Base-by-base conservation (phyloP, 2,888 invertebrate genomes). In the Notodonta ziczac region DNA sequence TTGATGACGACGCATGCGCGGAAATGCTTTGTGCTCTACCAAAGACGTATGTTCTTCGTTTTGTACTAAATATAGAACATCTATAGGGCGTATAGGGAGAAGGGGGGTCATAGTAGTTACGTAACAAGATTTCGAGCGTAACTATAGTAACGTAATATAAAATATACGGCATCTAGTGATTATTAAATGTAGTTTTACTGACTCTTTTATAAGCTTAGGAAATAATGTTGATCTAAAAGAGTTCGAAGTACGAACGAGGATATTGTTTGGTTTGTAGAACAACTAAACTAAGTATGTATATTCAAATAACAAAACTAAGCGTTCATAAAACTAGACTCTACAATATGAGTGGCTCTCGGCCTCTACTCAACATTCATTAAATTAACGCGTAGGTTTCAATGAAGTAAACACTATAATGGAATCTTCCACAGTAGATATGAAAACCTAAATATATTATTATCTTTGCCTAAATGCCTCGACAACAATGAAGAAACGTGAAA, bases 1-100 rank as follows among this genome's bases (percentile, higher is more conserved):
- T 81, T 80, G 76, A 77, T 74, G 68, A 65, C 57, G 62, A 65
- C 65, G 71, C 80, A 76, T 76, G 76, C 77, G 80, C 74, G 70
- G 58, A 65, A 63, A 55, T 64, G 46, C 59, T 61, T 60, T 71
- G 63, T 66, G 67, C 65, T 72, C 69, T 69, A 73, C 66, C 59
- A 62, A 62, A 62, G 63, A 67, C 66, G 62, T 61, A 67, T 66
- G 65, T 62, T 63, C 67, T 67, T 62, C 64, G 70, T 57, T 66
- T 68, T 72, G 66, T 70, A 70, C 74, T 80, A 73, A 75, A 77
- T 73, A 78, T 77, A 78, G 74, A 78, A 76, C 72, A 70, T 76
- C 77, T 76, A 74, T 35, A 74, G 77, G 74, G 77, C 70, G 35
- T 3, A 16, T 16, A 10, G 72, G 67, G 68, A 65, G 59, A 60